Evolutionary conservation across 35 echinoderm and acorn worm species (phyloP), one percentile per base, ranked within the genome.

Genomic region (Holothuria glaberrima): DNA sequence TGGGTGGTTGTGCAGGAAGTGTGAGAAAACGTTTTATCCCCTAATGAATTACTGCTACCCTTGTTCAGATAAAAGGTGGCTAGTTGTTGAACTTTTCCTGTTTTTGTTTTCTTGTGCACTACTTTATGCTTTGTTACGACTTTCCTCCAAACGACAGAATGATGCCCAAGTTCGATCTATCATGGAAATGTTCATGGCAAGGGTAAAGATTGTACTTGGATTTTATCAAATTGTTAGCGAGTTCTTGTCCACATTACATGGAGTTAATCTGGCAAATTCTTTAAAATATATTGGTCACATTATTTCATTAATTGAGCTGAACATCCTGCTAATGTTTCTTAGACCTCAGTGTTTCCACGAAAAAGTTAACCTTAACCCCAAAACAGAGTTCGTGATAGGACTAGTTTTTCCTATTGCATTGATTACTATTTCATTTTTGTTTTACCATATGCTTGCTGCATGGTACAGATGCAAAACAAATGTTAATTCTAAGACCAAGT

Each of bases 181-280:
- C 14, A 12, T 71, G 14, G 66, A 71, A 26, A 32, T 88, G 17
- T 5, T 88, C 6, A 20, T 88, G 16, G 29, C 86, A 21, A 14
- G 86, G 48, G n/a, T 32, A 18, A 88, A 88, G 31, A 88, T 88
- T 41, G 13, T 88, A 17, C 64, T 88, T 12, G 62, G 60, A 35
- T 88, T 67, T 70, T 88, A 88, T 32, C 86, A 88, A 48, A 48
- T 88, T 9, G 35, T 60, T 33, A 62, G 86, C 6, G 86, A 65
- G n/a, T 24, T 88, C 12, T 41, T 68, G 6, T 24, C 29, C 36
- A 26, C 60, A 12, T 21, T 88, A 26, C 17, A 88, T 38, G 2
- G 70, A 12, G 48, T 70, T 34, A 9, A 30, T 34, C 70, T 59
- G 86, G 28, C 86, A 48, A 19, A 48, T 18, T 30, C 25, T 21